These are phyloP conservation scores for Holacanthella duospinosa DNA, from an alignment of 2,888 invertebrate species.

Conservation along the genomic window DNA sequence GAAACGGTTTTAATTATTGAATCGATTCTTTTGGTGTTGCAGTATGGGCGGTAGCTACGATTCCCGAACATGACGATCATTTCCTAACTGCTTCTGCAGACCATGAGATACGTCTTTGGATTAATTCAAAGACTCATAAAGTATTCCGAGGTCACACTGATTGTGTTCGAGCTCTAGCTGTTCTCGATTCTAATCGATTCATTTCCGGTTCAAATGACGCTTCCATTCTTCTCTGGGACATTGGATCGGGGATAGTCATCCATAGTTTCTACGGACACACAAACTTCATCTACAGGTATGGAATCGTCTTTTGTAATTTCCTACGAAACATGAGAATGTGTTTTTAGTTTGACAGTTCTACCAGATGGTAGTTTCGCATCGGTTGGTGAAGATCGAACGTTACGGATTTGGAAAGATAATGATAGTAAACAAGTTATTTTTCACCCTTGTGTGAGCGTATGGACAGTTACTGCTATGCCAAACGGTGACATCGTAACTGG, in stretches of 20 bases:
- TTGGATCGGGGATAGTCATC: slow-evolving; percentile 63
- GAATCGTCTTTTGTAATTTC: background rate
- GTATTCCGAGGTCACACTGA: slow-evolving; percentile 67
- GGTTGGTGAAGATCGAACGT: slow-evolving; percentile 76
- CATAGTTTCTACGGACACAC: slow-evolving; percentile 69
- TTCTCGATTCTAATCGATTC: slow-evolving; percentile 61
- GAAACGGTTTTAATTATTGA: slow-evolving; percentile 40
- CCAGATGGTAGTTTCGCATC: slow-evolving; percentile 57
- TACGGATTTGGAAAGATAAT: slow-evolving; percentile 65
- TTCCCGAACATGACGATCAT: slow-evolving; percentile 39
- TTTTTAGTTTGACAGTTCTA: slow-evolving; percentile 41
- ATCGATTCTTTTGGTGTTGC: slow-evolving; percentile 50
- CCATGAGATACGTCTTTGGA: slow-evolving; percentile 77
- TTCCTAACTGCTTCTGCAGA: slow-evolving; percentile 87
- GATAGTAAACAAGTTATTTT: slow-evolving; percentile 46
- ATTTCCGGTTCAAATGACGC: slow-evolving; percentile 90
- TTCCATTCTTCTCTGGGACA: slow-evolving; percentile 68
- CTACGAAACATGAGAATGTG: background rate
- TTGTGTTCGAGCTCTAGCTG: slow-evolving; percentile 71
- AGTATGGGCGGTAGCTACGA: slow-evolving; percentile 60
- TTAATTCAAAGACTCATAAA: slow-evolving; percentile 53
- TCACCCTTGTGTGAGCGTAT: slow-evolving; percentile 78
- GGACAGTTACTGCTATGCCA: slow-evolving; percentile 66
- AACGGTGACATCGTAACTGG: slow-evolving; percentile 89
- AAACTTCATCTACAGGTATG: slow-evolving; percentile 75